A percentile compares a stretch with the other conserved stretches of the same genome.
Evolutionary conservation across 2,113 vertebrate genomes (phyloP).

Genomic region (Oxygymnocypris stewartii): DNA sequence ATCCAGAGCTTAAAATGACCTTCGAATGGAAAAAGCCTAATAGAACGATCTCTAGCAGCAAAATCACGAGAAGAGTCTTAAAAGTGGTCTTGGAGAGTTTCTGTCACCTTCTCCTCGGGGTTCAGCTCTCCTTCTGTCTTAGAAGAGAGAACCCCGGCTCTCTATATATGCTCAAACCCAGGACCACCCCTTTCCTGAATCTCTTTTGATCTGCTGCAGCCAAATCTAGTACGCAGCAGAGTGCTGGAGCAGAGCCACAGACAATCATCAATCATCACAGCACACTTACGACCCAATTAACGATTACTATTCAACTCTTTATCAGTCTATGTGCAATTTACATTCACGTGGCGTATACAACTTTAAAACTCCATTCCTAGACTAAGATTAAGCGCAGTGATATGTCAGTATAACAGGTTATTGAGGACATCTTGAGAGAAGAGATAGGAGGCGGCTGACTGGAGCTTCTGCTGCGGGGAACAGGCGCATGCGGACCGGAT

Average conservation of each 20-base stretch:
- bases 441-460: not conserved
- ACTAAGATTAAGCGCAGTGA: not conserved
- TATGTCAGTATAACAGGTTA: not conserved
- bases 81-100: conserved; percentile 37
- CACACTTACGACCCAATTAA: not conserved
- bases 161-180: conserved; percentile 66
- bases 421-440: not conserved
- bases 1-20: conserved; percentile 68
- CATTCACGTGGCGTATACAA: not conserved
- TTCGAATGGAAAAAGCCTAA: not conserved
- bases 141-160: conserved; percentile 60
- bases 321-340: not conserved
- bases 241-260: conserved; percentile 69
- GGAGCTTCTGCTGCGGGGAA: not conserved
- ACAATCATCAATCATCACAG: conserved; percentile 71
- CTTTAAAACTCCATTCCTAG: not conserved
- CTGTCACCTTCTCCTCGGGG: conserved; percentile 55
- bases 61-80: conserved; percentile 1
- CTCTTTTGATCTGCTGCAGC: conserved; percentile 72
- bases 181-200: conserved; percentile 76
- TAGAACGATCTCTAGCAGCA: not conserved
- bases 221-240: conserved; percentile 74
- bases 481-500: not conserved
- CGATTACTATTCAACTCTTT: not conserved
- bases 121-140: conserved; percentile 67